phyloP scores from a whole-genome alignment of 2,888 invertebrate genomes.

The Abrostola triplasia region DNA sequence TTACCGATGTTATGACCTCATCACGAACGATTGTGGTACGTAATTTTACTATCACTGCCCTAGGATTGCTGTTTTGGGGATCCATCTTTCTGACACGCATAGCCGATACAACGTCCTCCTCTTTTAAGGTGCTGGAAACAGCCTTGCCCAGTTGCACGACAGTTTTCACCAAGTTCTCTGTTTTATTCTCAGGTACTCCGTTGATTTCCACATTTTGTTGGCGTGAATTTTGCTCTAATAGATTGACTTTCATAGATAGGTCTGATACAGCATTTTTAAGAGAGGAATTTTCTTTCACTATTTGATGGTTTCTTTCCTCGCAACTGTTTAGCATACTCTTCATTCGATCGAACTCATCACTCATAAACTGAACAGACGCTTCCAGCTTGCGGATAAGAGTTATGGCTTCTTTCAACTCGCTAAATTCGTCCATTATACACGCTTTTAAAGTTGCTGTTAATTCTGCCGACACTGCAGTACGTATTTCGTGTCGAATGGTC shows the following conservation, averaged over 20 bases:
- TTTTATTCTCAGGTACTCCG: constrained; percentile 7
- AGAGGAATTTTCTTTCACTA: not conserved
- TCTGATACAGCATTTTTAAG: constrained; percentile 6
- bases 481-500: constrained; percentile 3
- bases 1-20: too few species aligned
- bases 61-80: not conserved
- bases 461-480: not conserved
- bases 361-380: constrained; percentile 4
- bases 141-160: not conserved
- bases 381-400: constrained; percentile 1
- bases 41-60: not conserved
- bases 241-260: constrained; percentile 5
- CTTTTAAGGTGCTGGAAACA: constrained; percentile 6
- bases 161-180: constrained; percentile 9
- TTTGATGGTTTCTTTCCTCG: not conserved
- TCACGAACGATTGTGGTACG: too few species aligned
- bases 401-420: constrained; percentile 4
- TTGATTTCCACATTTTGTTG: constrained; percentile 10
- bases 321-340: not conserved
- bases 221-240: constrained; percentile 6
- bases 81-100: constrained; percentile 2
- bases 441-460: constrained; percentile 1
- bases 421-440: not conserved
- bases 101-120: constrained; percentile 10
- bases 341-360: too few species aligned